phyloP scores from a whole-genome alignment of 2,888 invertebrate genomes.

The Copidosoma aretas region DNA sequence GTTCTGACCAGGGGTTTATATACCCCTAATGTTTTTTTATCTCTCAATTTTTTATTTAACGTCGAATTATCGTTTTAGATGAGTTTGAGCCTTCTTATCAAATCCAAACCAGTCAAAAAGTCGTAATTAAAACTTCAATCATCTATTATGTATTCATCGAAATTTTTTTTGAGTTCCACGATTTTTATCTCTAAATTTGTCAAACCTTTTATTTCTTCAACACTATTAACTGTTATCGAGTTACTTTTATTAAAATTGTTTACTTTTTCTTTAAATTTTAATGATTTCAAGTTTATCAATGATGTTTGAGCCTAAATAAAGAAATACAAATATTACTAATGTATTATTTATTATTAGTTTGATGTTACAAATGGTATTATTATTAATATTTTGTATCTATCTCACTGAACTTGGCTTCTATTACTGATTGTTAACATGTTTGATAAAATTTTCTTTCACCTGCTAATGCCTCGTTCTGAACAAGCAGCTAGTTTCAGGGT shows the following conservation, averaged over 20 bases:
- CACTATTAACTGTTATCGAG: slow-evolving; percentile 26
- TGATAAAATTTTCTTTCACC: slow-evolving; percentile 20
- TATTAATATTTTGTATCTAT: neutral
- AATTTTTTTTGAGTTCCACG: slow-evolving; percentile 21
- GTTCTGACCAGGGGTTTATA: too few relatives aligned
- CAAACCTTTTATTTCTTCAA: slow-evolving; percentile 14
- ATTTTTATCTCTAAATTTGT: slow-evolving; percentile 22
- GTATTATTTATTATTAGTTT: slow-evolving; percentile 41
- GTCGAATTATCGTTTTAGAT: slow-evolving; percentile 34
- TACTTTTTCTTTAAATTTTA: too few relatives aligned
- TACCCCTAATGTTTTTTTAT: too few relatives aligned
- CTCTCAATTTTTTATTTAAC: neutral
- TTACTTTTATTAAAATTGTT: too few relatives aligned
- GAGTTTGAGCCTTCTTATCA: slow-evolving; percentile 26
- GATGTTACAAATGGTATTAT: slow-evolving; percentile 44
- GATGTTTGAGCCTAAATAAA: slow-evolving; percentile 45
- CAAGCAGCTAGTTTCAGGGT: slow-evolving; percentile 43
- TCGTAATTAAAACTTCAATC: slow-evolving; percentile 41
- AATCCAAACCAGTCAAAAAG: slow-evolving; percentile 44
- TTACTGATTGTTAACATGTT: slow-evolving; percentile 40
- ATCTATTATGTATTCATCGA: slow-evolving; percentile 2
- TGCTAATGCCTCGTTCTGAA: slow-evolving; percentile 36
- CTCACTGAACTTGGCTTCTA: slow-evolving; percentile 37
- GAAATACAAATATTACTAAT: slow-evolving; percentile 30
- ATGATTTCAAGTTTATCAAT: slow-evolving; percentile 42